These are phyloP conservation scores for Ceyx margarethae DNA, from an alignment of 2,113 vertebrate genomes.

Conservation along the genomic window DNA sequence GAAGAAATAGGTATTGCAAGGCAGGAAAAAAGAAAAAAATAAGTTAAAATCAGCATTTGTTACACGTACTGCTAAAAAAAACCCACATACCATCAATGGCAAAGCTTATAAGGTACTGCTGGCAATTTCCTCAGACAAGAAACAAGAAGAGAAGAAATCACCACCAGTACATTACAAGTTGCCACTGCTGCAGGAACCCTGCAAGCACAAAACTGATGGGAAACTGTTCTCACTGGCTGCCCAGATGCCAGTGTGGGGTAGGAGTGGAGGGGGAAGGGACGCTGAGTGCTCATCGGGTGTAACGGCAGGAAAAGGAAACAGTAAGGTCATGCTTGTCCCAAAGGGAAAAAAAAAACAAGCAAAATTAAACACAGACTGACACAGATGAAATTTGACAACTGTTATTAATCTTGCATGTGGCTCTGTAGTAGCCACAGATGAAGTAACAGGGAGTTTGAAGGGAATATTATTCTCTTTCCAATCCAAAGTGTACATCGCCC, in stretches of 20 bases:
- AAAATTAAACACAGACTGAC: slow-evolving; percentile 49
- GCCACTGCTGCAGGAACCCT: slow-evolving; percentile 76
- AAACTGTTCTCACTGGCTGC: slow-evolving; percentile 89
- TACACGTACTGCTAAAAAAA: not conserved
- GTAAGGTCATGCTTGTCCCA: slow-evolving; percentile 73
- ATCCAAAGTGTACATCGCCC: not conserved
- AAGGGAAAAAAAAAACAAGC: slow-evolving; percentile 1
- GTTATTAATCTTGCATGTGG: not conserved
- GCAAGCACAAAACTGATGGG: slow-evolving; percentile 99
- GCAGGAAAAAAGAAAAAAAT: not conserved
- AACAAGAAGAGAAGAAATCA: slow-evolving; percentile 38
- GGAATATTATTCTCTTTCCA: not conserved
- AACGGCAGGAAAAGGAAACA: slow-evolving; percentile 69
- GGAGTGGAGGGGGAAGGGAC: slow-evolving; percentile 80
- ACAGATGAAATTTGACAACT: slow-evolving; percentile 16
- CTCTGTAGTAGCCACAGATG: not conserved
- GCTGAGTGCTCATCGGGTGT: slow-evolving; percentile 70
- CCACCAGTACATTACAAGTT: slow-evolving; percentile 63
- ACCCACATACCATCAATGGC: slow-evolving; percentile 49
- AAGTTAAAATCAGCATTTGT: slow-evolving; percentile 31
- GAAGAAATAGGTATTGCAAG: slow-evolving; percentile 29
- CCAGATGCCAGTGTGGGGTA: slow-evolving; percentile 85
- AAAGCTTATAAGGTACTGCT: slow-evolving; percentile 70
- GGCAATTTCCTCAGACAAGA: slow-evolving; percentile 59
- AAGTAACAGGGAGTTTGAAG: not conserved